Percentiles rank a stretch among this genome's conserved stretches.
phyloP scores from a whole-genome alignment of 2,797 vertebrate genomes.

The Taenioides sp. region DNA sequence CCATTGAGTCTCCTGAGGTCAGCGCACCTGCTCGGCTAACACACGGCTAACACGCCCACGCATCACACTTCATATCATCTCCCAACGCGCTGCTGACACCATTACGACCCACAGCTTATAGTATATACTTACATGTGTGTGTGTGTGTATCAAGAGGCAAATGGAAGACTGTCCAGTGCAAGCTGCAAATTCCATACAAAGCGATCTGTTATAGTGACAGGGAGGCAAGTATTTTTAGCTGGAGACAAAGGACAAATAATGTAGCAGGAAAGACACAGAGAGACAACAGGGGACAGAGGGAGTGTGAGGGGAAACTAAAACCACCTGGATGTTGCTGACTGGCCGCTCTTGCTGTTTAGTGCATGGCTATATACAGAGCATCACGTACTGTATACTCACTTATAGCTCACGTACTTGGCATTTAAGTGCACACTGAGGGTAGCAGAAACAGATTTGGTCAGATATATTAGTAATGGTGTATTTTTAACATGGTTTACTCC shows the following conservation, averaged over 20 bases:
- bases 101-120: conserved; percentile 31
- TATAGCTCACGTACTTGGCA: conserved; percentile 11
- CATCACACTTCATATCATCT: conserved; percentile 44
- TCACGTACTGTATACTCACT: conserved; percentile 20
- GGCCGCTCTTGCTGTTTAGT: conserved; percentile 57
- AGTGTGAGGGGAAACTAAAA: conserved; percentile 64
- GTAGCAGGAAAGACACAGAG: conserved; percentile 61
- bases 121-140: conserved; percentile 16
- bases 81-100: conserved; percentile 45
- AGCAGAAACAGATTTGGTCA: conserved; percentile 11
- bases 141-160: conserved; percentile 12
- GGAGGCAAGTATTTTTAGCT: conserved; percentile 74
- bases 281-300: conserved; percentile 48
- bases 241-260: conserved; percentile 69
- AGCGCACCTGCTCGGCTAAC: conserved; percentile 55
- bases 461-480: not conserved
- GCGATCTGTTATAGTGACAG: conserved; percentile 76
- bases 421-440: conserved; percentile 20
- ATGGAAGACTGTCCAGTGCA: conserved; percentile 62
- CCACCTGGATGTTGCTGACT: conserved; percentile 72
- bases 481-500: conserved; percentile 2
- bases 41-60: conserved; percentile 16
- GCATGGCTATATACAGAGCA: conserved; percentile 47
- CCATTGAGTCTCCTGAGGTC: conserved; percentile 45
- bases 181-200: conserved; percentile 63